phyloP scores from a whole-genome alignment of 2,113 vertebrate genomes.

The Xiphophorus couchianus region DNA sequence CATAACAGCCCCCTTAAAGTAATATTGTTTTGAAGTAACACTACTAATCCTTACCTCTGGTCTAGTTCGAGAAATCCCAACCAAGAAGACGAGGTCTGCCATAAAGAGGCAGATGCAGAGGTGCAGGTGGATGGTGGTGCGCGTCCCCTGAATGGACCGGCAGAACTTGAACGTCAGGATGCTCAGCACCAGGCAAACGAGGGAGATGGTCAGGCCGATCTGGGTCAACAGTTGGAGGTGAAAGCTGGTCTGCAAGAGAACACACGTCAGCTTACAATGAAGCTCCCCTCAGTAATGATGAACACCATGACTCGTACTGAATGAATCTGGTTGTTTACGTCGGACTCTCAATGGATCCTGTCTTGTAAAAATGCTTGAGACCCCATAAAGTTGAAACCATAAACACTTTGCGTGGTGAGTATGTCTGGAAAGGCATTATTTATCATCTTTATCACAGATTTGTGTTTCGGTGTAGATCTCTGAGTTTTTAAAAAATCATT shows the following conservation, averaged over 20 bases:
- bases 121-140: conserved; percentile 90
- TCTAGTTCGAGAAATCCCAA: conserved; percentile 74
- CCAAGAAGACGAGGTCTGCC: conserved; percentile 84
- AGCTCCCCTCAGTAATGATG: neutral
- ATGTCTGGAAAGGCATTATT: no score
- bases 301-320: no score
- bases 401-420: no score
- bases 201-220: conserved; percentile 82
- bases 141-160: conserved; percentile 84
- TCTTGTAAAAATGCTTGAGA: no score
- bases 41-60: conserved; percentile 47
- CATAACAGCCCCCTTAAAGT: neutral
- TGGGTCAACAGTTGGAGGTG: conserved; percentile 79
- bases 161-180: conserved; percentile 88
- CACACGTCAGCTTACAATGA: neutral
- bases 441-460: no score
- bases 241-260: conserved; percentile 72
- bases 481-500: no score
- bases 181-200: conserved; percentile 82
- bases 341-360: no score
- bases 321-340: no score
- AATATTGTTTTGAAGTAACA: no score
- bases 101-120: conserved; percentile 87
- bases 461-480: no score
- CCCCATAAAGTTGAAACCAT: no score